Conservation (phyloP, 2,113 vertebrate genomes). For the Zingel zingel region DNA sequence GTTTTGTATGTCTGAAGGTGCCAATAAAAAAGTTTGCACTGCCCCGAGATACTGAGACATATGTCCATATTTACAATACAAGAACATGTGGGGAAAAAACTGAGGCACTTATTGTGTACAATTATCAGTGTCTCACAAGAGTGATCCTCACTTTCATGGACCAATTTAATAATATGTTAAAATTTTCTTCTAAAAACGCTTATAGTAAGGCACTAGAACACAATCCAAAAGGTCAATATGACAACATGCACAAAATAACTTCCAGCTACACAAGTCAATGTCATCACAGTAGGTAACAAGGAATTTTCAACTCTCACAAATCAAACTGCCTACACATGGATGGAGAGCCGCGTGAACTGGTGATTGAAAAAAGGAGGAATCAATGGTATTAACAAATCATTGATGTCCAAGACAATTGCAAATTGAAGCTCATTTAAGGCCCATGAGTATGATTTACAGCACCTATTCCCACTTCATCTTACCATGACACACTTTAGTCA, state of each 20-base stretch:
- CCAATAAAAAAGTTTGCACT: not conserved
- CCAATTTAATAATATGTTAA: not conserved
- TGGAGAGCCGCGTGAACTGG: slow-evolving; percentile 1
- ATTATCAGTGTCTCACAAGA: not conserved
- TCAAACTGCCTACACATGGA: slow-evolving; percentile 8
- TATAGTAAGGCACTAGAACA: not conserved
- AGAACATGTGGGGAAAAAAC: not conserved
- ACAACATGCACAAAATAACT: not conserved
- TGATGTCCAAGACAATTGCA: slow-evolving; percentile 51
- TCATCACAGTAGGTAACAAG: not conserved
- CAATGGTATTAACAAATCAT: slow-evolving; percentile 53
- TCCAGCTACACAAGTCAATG: not conserved
- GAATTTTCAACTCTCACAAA: slow-evolving; percentile 5
- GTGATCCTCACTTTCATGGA: not conserved
- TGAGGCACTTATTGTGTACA: not conserved
- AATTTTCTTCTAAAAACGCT: not conserved
- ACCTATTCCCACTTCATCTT: slow-evolving; percentile 55
- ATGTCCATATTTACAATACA: slow-evolving; percentile 19
- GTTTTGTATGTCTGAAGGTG: no score
- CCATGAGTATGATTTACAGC: slow-evolving; percentile 66
- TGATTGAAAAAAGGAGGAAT: slow-evolving; percentile 45
- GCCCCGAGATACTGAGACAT: not conserved
- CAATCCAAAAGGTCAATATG: not conserved
- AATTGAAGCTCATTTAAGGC: slow-evolving; percentile 60
- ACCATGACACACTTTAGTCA: slow-evolving; percentile 52